Base-by-base conservation (phyloP, 2,888 invertebrate genomes). In the Oxycera nigricornis region DNA sequence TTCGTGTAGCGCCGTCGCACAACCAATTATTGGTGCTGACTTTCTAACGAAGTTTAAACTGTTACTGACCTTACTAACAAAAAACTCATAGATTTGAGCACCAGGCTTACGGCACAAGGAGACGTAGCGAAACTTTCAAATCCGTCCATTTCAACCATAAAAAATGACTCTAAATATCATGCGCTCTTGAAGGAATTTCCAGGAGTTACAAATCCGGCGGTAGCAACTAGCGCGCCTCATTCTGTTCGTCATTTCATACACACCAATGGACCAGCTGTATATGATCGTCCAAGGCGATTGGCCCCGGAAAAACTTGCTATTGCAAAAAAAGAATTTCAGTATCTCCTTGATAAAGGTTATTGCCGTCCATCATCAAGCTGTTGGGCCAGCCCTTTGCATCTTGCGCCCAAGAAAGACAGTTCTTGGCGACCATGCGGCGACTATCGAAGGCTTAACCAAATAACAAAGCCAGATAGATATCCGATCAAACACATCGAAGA, bases 321-420 rank as follows among this genome's bases (percentile, higher is more conserved):
- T n/a, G 61, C 61, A 2, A 61, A 31, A 20, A 24, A 17, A 14
- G 30, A 68, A 46, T 41, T 41, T 46, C 2, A 41, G 9, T 46
- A 35, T 20, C 11, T 14, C 6, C 17, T 35, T 7, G 79, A 84
- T 31, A 75, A 79, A 28, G 85, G 84, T 0, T 82, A 84, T 4
- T 82, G 83, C 35, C 78, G 83, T 3, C 85, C 83, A 0, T 84
- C 84, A 0, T 80, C 79, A 6, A 82, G 82, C 39, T 76, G 79
- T 0, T 85, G 82, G 84, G 79, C 83, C 0, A 82, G 80, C 72
- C 85, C 82, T 1, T 77, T 86, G 0, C 80, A 81, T 70, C 41
- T 81, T 73, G 79, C 77, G 7, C 52, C 52, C 3, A n/a, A 52
- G 22, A 76, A 76, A 17, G 35, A 35, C 35, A 11, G 35, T 11